Conservation (phyloP, 2,113 vertebrate genomes). For the Ammodytes marinus region DNA sequence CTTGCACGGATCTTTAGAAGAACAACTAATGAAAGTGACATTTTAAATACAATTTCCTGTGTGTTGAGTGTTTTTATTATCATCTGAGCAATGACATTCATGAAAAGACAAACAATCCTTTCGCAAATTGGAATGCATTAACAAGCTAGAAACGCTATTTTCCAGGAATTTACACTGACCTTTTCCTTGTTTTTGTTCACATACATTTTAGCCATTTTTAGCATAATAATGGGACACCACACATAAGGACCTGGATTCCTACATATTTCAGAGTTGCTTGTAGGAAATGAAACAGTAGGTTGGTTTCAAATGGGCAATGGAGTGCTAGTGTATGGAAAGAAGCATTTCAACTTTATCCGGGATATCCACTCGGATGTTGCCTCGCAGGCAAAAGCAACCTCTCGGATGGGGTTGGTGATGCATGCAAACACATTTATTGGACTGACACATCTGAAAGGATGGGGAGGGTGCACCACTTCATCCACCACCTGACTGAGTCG, state of each 20-base stretch:
- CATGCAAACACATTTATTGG: not conserved
- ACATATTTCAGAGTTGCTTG: no score
- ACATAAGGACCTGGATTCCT: not conserved
- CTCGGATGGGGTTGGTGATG: not conserved
- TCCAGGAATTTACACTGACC: slow-evolving; percentile 19
- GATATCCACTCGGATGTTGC: not conserved
- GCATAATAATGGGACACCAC: not conserved
- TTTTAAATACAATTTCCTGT: not conserved
- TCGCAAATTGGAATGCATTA: slow-evolving; percentile 30
- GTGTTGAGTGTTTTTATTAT: slow-evolving; percentile 4
- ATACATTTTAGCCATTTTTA: not conserved
- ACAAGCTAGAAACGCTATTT: slow-evolving; percentile 25
- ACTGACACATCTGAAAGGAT: not conserved
- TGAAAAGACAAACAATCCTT: slow-evolving; percentile 13
- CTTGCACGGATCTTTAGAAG: not conserved
- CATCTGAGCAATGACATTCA: slow-evolving; percentile 7
- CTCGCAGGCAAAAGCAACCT: not conserved
- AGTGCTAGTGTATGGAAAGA: not conserved
- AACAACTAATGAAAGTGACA: not conserved
- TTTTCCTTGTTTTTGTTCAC: slow-evolving; percentile 8
- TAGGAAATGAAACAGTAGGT: not conserved
- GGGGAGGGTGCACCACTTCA: not conserved
- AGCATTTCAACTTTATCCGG: not conserved
- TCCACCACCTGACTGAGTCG: not conserved
- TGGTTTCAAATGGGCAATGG: not conserved